phyloP scores from a whole-genome alignment of 2,888 invertebrate species.

The Temnothorax rugatulus region DNA sequence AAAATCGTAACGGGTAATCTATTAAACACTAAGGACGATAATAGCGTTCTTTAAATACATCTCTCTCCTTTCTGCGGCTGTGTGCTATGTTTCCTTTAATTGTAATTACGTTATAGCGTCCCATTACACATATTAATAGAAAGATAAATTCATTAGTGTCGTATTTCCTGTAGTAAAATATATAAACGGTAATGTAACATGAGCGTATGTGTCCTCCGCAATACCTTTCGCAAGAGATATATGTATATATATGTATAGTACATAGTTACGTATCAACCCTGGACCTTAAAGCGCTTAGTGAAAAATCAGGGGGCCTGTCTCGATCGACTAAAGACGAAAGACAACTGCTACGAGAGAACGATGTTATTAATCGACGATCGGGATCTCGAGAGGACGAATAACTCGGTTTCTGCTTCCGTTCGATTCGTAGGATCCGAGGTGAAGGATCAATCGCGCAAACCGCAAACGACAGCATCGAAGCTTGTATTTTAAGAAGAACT shows the following conservation, averaged over 20 bases:
- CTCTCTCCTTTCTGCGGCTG: constrained; percentile 59
- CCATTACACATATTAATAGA: constrained; percentile 72
- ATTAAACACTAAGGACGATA: constrained; percentile 69
- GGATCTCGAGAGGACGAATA: constrained; percentile 13
- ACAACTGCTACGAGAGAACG: constrained; percentile 40
- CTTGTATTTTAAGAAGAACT: constrained; percentile 7
- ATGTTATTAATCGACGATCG: constrained; percentile 11
- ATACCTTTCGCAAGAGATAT: constrained; percentile 25
- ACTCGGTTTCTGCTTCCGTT: neutral
- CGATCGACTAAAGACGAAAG: constrained; percentile 42
- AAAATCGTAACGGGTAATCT: constrained; percentile 61
- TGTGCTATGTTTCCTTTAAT: constrained; percentile 70
- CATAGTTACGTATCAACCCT: constrained; percentile 33
- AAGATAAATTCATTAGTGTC: constrained; percentile 71
- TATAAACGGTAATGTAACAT: constrained; percentile 58
- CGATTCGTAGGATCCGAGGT: neutral
- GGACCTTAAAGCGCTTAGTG: constrained; percentile 49
- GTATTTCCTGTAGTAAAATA: constrained; percentile 71
- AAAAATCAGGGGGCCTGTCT: constrained; percentile 37
- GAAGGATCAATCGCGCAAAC: constrained; percentile 5
- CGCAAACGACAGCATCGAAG: neutral
- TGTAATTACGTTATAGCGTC: constrained; percentile 73
- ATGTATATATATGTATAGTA: constrained; percentile 31
- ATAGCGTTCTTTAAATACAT: constrained; percentile 66
- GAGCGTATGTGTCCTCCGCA: constrained; percentile 26